Percentiles rank a stretch among this genome's conserved stretches.
phyloP scores from a whole-genome alignment of 2,888 invertebrate genomes.

The Lomographa bimaculata region DNA sequence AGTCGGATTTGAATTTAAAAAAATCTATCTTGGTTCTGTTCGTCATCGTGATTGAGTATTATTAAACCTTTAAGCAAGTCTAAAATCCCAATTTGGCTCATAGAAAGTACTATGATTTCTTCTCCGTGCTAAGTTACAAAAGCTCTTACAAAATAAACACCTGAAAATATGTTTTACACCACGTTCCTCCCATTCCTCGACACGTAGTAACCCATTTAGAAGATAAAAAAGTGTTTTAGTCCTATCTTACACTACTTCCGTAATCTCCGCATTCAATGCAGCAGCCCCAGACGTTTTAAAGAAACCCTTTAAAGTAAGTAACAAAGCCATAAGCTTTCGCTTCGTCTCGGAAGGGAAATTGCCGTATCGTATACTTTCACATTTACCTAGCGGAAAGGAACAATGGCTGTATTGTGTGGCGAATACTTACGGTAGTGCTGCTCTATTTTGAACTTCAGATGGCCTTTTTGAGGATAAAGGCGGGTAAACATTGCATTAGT shows the following conservation, averaged over 20 bases:
- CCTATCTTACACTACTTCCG: constrained; percentile 20
- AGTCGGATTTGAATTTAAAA: too few relatives aligned
- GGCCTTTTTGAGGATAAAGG: constrained; percentile 18
- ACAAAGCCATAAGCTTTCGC: constrained; percentile 27
- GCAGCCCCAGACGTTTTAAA: constrained; percentile 23
- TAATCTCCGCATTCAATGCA: constrained; percentile 13
- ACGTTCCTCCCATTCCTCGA: too few relatives aligned
- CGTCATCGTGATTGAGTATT: too few relatives aligned
- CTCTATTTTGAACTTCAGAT: constrained; percentile 22
- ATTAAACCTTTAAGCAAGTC: too few relatives aligned
- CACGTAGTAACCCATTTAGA: constrained; percentile 4
- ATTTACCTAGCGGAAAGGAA: constrained; percentile 36
- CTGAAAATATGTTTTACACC: too few relatives aligned
- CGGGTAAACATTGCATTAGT: constrained; percentile 13
- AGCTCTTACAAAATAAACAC: too few relatives aligned
- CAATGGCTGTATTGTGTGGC: constrained; percentile 28
- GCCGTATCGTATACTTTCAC: constrained; percentile 36
- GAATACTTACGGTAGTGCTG: constrained; percentile 15
- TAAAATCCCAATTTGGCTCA: too few relatives aligned
- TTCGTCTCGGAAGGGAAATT: constrained; percentile 30
- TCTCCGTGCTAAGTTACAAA: too few relatives aligned
- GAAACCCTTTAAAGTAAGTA: constrained; percentile 19
- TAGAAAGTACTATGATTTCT: too few relatives aligned
- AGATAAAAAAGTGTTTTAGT: constrained; percentile 16
- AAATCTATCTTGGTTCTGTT: too few relatives aligned